phyloP scores from a whole-genome alignment of 1,140 invertebrate genomes.

The Antheraea mylitta region DNA sequence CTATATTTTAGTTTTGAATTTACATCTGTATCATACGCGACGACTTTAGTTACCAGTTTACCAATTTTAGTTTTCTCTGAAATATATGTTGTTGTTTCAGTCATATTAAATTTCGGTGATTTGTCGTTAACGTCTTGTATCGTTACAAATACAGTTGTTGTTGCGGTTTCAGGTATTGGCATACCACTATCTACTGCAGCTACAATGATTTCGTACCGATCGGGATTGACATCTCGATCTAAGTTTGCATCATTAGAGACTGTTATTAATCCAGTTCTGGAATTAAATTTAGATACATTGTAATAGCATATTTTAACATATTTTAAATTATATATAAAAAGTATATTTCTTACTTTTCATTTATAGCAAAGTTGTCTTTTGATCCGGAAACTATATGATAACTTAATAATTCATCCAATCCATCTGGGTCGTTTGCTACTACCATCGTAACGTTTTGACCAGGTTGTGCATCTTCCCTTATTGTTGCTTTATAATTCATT shows the following conservation, averaged over 20 bases:
- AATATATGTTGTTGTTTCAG: slow-evolving; percentile 81
- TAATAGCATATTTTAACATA: neutral
- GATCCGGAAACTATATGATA: slow-evolving; percentile 88
- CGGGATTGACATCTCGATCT: slow-evolving; percentile 84
- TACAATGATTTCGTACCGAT: slow-evolving; percentile 85
- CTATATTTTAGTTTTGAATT: slow-evolving; percentile 84
- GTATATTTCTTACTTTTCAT: slow-evolving; percentile 80
- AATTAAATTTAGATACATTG: slow-evolving; percentile 32
- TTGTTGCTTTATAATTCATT: slow-evolving; percentile 83
- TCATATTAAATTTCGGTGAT: slow-evolving; percentile 85
- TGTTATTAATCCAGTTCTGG: slow-evolving; percentile 84
- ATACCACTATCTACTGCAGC: slow-evolving; percentile 85
- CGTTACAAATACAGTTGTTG: slow-evolving; percentile 85
- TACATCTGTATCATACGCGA: slow-evolving; percentile 85
- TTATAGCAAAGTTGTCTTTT: slow-evolving; percentile 89
- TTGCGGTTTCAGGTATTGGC: slow-evolving; percentile 88
- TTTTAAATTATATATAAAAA: neutral
- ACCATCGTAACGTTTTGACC: slow-evolving; percentile 86
- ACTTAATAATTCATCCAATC: slow-evolving; percentile 83
- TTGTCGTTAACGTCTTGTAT: slow-evolving; percentile 92
- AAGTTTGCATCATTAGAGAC: slow-evolving; percentile 87
- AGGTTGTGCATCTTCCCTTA: slow-evolving; percentile 84
- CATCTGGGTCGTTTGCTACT: slow-evolving; percentile 87
- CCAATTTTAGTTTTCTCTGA: slow-evolving; percentile 85
- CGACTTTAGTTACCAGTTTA: slow-evolving; percentile 81